These are phyloP conservation scores for Epizoanthus rinbou DNA, from an alignment of 92 coral and sea anemone genomes.

Conservation along the genomic window DNA sequence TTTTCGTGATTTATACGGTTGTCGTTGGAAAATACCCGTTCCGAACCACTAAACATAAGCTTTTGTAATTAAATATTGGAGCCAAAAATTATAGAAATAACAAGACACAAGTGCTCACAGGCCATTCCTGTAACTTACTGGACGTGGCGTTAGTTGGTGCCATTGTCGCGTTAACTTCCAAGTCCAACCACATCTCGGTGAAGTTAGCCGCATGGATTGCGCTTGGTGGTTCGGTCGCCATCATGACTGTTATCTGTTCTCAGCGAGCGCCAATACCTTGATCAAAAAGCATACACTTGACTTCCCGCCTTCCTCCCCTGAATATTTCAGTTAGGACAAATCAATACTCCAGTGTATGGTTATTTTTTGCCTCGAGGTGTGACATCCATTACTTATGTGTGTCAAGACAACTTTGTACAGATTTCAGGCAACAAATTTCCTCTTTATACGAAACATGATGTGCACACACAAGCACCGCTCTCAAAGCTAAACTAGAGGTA, in stretches of 20 bases:
- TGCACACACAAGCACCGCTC: not conserved
- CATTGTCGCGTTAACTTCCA: not conserved
- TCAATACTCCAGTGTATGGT: not conserved
- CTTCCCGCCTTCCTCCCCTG: slow-evolving; percentile 29
- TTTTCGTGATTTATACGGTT: not conserved
- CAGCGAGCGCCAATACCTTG: not conserved
- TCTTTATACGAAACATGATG: not conserved
- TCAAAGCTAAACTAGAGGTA: not conserved
- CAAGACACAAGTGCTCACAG: not conserved
- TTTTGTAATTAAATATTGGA: slow-evolving; percentile 4
- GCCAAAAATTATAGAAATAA: not conserved
- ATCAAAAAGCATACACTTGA: not conserved
- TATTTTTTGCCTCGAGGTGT: not conserved
- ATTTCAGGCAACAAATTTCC: not conserved
- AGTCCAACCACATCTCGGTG: not conserved
- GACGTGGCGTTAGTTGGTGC: slow-evolving; percentile 2
- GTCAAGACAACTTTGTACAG: not conserved
- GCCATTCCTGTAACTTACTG: not conserved
- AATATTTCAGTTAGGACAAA: not conserved
- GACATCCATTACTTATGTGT: not conserved
- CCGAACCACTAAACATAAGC: slow-evolving; percentile 6
- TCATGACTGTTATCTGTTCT: not conserved
- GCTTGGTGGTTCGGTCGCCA: not conserved
- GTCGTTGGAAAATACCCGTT: slow-evolving; percentile 12
- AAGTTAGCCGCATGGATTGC: not conserved